phyloP scores from a whole-genome alignment of 2,888 invertebrate genomes.

The Trichacis sp. region DNA sequence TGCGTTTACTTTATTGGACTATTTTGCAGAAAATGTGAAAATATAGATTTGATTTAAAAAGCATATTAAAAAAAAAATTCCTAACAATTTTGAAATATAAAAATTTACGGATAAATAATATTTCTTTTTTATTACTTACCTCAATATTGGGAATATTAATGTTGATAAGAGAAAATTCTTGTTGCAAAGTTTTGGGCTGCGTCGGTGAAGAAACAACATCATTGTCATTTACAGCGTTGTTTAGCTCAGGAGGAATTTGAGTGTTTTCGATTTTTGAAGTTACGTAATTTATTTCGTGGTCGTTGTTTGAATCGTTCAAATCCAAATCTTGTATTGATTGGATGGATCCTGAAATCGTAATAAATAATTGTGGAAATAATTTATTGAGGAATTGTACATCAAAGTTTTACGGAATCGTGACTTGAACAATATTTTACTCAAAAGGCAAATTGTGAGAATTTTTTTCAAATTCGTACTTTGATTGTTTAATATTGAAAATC shows the following conservation, averaged over 20 bases:
- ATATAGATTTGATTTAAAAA: neutral
- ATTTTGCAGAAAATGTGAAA: neutral
- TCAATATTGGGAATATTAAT: slow-evolving; percentile 81
- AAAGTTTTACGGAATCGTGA: too few species aligned
- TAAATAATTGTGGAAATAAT: too few species aligned
- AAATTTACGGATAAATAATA: too few species aligned
- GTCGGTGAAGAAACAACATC: slow-evolving; percentile 63
- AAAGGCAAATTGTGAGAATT: too few species aligned
- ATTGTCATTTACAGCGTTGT: slow-evolving; percentile 54
- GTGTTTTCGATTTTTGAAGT: slow-evolving; percentile 54
- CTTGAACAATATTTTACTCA: too few species aligned
- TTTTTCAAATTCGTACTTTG: too few species aligned
- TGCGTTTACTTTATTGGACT: too few species aligned
- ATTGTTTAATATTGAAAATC: too few species aligned
- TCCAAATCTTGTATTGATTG: slow-evolving; percentile 63
- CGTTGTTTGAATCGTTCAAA: slow-evolving; percentile 58
- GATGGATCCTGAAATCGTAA: slow-evolving; percentile 55
- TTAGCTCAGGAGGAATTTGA: slow-evolving; percentile 50
- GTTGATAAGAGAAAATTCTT: slow-evolving; percentile 82
- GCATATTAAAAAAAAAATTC: neutral
- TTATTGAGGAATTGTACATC: too few species aligned
- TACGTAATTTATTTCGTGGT: slow-evolving; percentile 56
- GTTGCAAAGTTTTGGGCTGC: slow-evolving; percentile 76
- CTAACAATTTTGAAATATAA: too few species aligned
- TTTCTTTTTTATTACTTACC: slow-evolving; percentile 63